These are phyloP conservation scores for Pharmacophagus antenor DNA, from an alignment of 2,888 invertebrate genomes.

Conservation along the genomic window DNA sequence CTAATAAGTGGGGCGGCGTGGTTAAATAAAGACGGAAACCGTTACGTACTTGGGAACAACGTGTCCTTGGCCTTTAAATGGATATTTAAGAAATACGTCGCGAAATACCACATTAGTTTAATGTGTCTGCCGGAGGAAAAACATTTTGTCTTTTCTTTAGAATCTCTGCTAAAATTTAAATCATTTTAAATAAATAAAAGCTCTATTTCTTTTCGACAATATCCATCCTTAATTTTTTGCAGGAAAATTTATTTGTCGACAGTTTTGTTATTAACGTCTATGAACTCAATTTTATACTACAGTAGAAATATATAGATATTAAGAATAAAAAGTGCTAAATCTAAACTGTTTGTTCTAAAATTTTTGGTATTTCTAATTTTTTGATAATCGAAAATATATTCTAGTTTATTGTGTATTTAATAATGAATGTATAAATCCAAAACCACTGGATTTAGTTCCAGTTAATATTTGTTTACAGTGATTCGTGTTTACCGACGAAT, in stretches of 20 bases:
- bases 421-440: no score
- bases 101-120: not conserved
- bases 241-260: not conserved
- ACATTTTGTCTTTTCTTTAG: not conserved
- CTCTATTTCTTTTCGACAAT: not conserved
- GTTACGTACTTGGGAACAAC: conserved; percentile 19
- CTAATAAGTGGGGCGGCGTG: conserved; percentile 26
- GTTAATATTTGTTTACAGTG: no score
- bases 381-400: no score
- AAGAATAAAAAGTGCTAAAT: no score
- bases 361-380: no score
- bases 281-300: not conserved
- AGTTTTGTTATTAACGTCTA: not conserved
- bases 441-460: no score
- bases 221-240: not conserved
- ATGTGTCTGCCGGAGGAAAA: conserved; percentile 5
- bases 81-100: conserved; percentile 15
- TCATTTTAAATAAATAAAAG: not conserved
- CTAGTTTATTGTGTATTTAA: no score
- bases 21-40: conserved; percentile 19
- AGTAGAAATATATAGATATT: no score
- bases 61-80: conserved; percentile 26
- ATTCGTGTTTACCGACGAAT: no score
- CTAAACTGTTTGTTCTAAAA: no score
- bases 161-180: not conserved